Evolutionary conservation across 2,797 vertebrate species (phyloP).

Genomic region (Gadopsis bispinosus): DNA sequence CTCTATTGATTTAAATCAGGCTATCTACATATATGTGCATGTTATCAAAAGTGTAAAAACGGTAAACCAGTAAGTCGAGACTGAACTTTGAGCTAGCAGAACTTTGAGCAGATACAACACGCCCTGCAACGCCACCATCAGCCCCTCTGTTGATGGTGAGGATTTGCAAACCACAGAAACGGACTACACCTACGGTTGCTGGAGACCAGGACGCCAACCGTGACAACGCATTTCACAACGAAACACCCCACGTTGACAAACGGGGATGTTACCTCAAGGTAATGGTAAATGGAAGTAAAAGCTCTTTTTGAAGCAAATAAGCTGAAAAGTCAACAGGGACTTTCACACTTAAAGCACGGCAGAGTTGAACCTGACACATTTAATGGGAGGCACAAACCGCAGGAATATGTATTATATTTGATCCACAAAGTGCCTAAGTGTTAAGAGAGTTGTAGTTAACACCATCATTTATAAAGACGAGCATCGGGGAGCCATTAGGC

Average conservation of each 20-base stretch:
- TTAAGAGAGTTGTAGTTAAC: slow-evolving; percentile 79
- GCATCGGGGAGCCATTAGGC: slow-evolving; percentile 80
- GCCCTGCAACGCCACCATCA: fast-evolving
- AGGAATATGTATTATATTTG: slow-evolving; percentile 70
- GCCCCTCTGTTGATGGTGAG: neutral
- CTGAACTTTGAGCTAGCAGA: too few relatives aligned
- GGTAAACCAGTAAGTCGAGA: neutral
- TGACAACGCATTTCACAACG: slow-evolving; percentile 1
- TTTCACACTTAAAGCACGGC: slow-evolving; percentile 19
- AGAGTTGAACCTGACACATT: slow-evolving; percentile 52
- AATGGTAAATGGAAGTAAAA: slow-evolving; percentile 23
- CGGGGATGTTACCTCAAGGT: neutral
- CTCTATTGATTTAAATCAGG: neutral
- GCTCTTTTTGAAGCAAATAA: slow-evolving; percentile 47
- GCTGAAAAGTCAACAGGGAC: slow-evolving; percentile 42
- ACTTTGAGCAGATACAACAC: neutral
- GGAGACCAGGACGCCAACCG: neutral
- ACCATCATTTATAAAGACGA: slow-evolving; percentile 75
- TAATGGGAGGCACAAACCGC: slow-evolving; percentile 62
- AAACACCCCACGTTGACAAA: neutral
- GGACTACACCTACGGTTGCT: neutral
- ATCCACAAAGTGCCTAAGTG: slow-evolving; percentile 62
- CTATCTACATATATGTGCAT: neutral
- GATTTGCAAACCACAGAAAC: neutral
- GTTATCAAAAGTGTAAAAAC: neutral